phyloP scores from a whole-genome alignment of 2,888 invertebrate species.

The Lithophane semibrunnea region DNA sequence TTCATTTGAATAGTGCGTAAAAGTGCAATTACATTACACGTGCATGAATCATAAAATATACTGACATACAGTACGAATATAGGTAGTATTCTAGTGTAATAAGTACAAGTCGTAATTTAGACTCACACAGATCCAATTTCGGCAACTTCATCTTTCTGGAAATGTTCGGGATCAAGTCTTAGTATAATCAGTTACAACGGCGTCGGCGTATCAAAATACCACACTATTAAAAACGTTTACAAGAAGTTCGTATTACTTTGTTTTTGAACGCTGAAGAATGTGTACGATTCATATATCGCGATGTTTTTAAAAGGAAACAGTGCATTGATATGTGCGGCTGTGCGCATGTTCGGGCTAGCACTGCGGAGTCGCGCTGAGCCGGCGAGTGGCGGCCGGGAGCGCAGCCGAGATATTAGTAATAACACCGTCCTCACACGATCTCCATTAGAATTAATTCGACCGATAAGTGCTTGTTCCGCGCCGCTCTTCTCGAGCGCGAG shows the following conservation, averaged over 20 bases:
- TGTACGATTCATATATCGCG: conserved; percentile 72
- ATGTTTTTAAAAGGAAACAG: conserved; percentile 74
- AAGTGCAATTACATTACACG: conserved; percentile 29
- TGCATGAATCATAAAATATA: conserved; percentile 24
- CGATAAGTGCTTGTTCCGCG: conserved; percentile 68
- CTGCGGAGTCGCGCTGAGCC: conserved; percentile 50
- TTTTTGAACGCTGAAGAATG: conserved; percentile 67
- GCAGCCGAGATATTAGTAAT: conserved; percentile 57
- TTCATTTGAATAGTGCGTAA: conserved; percentile 41
- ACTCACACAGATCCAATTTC: conserved; percentile 84
- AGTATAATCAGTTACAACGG: conserved; percentile 63
- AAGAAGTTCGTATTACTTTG: conserved; percentile 69
- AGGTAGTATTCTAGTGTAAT: conserved; percentile 30
- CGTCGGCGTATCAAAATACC: conserved; percentile 66
- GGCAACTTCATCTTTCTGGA: conserved; percentile 81
- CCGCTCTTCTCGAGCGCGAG: conserved; percentile 48
- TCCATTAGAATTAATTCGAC: conserved; percentile 69
- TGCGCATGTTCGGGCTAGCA: conserved; percentile 75
- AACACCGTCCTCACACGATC: conserved; percentile 67
- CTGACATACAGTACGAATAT: conserved; percentile 14
- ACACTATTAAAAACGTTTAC: conserved; percentile 67
- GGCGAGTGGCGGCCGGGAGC: conserved; percentile 44
- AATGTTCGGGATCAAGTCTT: conserved; percentile 48
- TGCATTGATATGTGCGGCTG: conserved; percentile 76
- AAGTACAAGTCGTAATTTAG: conserved; percentile 51